Evolutionary conservation across 2,113 vertebrate species (phyloP).

Genomic region (Neofelis nebulosa): DNA sequence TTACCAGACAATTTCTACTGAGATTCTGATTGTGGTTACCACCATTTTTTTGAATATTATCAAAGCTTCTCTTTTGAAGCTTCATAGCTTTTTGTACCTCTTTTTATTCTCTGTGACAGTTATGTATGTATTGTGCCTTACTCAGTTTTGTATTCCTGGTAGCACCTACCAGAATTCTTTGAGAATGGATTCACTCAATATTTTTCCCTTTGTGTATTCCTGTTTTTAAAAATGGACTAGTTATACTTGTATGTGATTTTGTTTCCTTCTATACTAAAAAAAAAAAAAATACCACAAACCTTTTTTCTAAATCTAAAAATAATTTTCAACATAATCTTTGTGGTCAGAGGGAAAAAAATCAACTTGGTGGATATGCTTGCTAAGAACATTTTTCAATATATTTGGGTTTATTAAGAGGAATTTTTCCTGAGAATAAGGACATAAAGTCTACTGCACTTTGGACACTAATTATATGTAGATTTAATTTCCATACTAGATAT

Average conservation of each 20-base stretch:
- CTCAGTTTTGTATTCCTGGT: neutral
- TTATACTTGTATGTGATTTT: neutral
- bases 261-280: neutral
- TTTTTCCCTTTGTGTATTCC: neutral
- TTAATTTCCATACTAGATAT: slow-evolving; percentile 17
- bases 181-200: neutral
- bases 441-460: neutral
- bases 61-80: neutral
- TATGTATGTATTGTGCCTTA: neutral
- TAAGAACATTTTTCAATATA: slow-evolving; percentile 11
- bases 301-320: slow-evolving; percentile 7
- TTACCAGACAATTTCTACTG: neutral
- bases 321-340: slow-evolving; percentile 30
- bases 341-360: neutral
- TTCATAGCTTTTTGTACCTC: neutral
- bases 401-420: neutral
- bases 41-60: neutral
- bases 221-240: neutral
- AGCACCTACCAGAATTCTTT: neutral
- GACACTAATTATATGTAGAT: neutral
- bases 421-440: slow-evolving; percentile 19
- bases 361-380: neutral
- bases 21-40: neutral
- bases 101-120: neutral
- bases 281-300: neutral